Percentiles rank a stretch among this genome's conserved stretches.
phyloP scores from a whole-genome alignment of 35 echinoderm and acorn worm genomes.

The Hemicentrotus pulcherrimus region DNA sequence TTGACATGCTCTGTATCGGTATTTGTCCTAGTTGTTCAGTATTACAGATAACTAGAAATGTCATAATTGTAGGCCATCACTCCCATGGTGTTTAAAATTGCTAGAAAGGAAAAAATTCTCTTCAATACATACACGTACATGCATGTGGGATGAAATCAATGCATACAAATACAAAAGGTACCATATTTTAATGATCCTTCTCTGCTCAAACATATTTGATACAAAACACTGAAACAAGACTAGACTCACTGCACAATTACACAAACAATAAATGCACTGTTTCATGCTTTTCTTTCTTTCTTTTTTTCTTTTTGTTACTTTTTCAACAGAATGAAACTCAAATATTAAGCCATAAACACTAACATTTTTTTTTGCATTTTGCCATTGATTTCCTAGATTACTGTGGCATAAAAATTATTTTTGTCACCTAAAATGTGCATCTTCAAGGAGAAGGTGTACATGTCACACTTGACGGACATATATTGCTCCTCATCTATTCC shows the following conservation, averaged over 20 bases:
- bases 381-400: neutral
- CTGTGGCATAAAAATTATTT: neutral
- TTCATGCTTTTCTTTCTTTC: neutral
- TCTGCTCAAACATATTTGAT: neutral
- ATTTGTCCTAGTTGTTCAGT: too few species aligned
- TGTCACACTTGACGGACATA: too few species aligned
- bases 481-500: too few species aligned
- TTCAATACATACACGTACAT: neutral
- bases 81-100: too few species aligned
- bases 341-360: neutral
- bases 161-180: neutral
- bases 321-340: neutral
- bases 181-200: neutral
- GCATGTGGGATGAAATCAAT: neutral
- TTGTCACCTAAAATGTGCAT: neutral
- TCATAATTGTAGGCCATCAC: too few species aligned
- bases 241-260: neutral
- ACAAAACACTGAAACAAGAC: neutral
- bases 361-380: neutral
- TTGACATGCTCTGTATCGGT: too few species aligned
- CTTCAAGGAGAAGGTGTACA: neutral
- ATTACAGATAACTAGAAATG: too few species aligned
- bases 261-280: neutral
- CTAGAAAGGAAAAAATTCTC: too few species aligned
- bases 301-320: neutral